Conservation (phyloP, 2,888 invertebrate species). For the Drosophila suboccidentalis region DNA sequence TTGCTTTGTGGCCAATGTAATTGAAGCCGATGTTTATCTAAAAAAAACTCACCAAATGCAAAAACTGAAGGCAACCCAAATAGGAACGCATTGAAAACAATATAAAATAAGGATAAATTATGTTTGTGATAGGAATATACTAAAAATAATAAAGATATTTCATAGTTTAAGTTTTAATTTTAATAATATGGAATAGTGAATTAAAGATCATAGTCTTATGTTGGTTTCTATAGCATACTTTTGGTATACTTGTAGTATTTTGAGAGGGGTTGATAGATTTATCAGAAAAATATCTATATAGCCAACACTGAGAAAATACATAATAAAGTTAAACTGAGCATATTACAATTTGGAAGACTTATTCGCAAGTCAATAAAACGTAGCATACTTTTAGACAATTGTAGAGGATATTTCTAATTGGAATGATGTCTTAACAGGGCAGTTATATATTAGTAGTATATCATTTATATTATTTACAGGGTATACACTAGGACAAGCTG, state of each 20-base stretch:
- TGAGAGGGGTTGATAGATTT: neutral
- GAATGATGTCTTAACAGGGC: neutral
- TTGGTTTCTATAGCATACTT: constrained; percentile 34
- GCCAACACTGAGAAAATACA: no score
- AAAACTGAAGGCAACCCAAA: neutral
- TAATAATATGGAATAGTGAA: neutral
- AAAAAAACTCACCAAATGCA: constrained; percentile 4
- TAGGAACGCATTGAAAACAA: neutral
- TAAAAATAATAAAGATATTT: no score
- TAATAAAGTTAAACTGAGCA: neutral
- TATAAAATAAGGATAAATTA: neutral
- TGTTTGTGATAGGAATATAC: neutral
- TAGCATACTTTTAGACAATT: neutral
- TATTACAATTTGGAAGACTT: neutral
- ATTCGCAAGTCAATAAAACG: neutral
- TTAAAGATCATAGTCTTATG: neutral
- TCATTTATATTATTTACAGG: neutral
- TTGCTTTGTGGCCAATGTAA: constrained; percentile 80
- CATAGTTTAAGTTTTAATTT: neutral
- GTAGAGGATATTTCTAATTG: neutral
- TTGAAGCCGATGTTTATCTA: constrained; percentile 75
- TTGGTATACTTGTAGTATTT: constrained; percentile 1
- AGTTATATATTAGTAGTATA: neutral
- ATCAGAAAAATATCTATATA: no score
- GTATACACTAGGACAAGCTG: constrained; percentile 8